Percentiles rank a stretch among this genome's conserved stretches.
Conservation (phyloP, 53 echinoderm and acorn worm genomes). For the Stichopus horrens region DNA sequence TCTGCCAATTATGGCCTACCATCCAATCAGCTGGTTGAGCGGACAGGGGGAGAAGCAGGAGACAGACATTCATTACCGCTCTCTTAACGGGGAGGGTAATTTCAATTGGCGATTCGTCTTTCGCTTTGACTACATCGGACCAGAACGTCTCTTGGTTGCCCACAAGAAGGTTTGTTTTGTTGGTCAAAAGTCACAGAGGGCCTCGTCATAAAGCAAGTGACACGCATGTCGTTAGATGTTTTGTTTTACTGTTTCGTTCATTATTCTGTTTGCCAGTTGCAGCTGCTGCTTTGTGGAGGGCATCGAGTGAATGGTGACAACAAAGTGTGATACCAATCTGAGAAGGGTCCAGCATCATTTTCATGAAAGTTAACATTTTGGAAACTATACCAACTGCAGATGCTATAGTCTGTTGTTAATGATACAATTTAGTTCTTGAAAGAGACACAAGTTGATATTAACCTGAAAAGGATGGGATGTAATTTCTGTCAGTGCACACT, state of each 20-base stretch:
- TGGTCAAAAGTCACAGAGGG: not conserved
- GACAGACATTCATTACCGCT: slow-evolving; percentile 95
- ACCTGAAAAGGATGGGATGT: too few relatives aligned
- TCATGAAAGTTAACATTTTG: too few relatives aligned
- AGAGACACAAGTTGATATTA: too few relatives aligned
- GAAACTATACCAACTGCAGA: too few relatives aligned
- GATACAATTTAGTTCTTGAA: too few relatives aligned
- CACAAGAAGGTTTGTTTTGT: slow-evolving; percentile 66
- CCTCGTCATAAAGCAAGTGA: not conserved
- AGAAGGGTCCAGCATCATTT: too few relatives aligned
- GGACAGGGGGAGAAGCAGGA: slow-evolving; percentile 71
- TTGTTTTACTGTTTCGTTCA: not conserved
- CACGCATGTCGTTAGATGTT: not conserved
- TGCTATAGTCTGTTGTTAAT: too few relatives aligned
- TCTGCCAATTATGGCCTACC: too few relatives aligned
- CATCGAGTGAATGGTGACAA: not conserved
- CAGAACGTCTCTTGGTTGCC: slow-evolving; percentile 81
- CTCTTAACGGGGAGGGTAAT: slow-evolving; percentile 93
- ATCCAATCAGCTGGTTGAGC: slow-evolving; percentile 47
- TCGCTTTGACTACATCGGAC: slow-evolving; percentile 92
- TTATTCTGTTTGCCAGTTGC: not conserved
- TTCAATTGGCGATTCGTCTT: slow-evolving; percentile 99
- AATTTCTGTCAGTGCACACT: too few relatives aligned
- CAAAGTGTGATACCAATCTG: too few relatives aligned
- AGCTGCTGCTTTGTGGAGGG: not conserved